phyloP scores from a whole-genome alignment of 2,888 invertebrate genomes.

The Protonemura montana region DNA sequence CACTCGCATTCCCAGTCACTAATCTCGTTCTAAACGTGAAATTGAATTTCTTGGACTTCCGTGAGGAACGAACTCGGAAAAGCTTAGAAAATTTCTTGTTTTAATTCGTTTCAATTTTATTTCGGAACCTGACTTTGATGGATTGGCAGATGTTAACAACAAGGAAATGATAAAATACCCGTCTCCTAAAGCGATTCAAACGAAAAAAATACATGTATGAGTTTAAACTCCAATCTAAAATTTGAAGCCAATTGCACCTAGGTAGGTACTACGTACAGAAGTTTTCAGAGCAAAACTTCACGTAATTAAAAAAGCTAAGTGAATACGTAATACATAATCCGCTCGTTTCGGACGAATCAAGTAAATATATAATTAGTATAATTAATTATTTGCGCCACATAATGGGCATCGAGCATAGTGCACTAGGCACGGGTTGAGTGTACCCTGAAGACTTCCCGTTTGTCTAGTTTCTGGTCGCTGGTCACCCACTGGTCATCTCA shows the following conservation, averaged over 20 bases:
- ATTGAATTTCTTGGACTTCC: not conserved
- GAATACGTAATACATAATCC: not conserved
- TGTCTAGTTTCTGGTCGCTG: not conserved
- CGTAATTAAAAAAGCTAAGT: conserved; percentile 16
- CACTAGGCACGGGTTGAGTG: not conserved
- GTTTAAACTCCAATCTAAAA: not conserved
- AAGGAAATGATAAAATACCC: not conserved
- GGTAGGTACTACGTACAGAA: not conserved
- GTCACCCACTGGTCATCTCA: not conserved
- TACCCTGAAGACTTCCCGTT: conserved; percentile 18
- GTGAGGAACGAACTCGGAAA: not conserved
- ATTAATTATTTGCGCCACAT: conserved; percentile 25
- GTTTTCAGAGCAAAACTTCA: conserved; percentile 14
- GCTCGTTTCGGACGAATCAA: not conserved
- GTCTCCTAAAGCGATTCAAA: not conserved
- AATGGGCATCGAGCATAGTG: not conserved
- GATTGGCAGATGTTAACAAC: conserved; percentile 7
- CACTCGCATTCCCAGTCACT: not conserved
- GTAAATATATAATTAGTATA: conserved; percentile 20
- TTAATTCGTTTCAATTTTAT: not conserved
- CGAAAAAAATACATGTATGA: not conserved
- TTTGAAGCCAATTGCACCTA: not conserved
- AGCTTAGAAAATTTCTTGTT: not conserved
- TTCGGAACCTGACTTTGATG: not conserved
- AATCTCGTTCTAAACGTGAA: not conserved